These are phyloP conservation scores for Pemphredon lugubris DNA, from an alignment of 2,888 invertebrate species.

Conservation along the genomic window DNA sequence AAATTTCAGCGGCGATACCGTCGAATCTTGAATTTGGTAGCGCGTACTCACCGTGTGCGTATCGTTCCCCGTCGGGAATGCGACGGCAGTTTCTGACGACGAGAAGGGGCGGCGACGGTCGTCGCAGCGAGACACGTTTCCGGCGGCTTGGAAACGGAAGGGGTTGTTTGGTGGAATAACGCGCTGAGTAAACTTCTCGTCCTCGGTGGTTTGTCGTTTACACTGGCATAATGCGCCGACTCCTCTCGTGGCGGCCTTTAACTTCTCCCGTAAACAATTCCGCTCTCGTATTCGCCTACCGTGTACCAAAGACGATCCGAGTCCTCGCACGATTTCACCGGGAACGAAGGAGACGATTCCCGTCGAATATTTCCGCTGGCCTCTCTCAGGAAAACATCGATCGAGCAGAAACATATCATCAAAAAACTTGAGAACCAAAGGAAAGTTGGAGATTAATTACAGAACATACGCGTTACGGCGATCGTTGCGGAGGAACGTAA, in stretches of 20 bases:
- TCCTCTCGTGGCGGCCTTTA: slow-evolving; percentile 15
- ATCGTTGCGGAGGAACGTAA: no score
- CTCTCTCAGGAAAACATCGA: no score
- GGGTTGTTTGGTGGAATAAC: not conserved
- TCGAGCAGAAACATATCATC: no score
- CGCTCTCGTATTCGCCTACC: slow-evolving; percentile 7
- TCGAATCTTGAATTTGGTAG: no score
- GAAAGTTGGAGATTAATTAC: no score
- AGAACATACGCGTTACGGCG: no score
- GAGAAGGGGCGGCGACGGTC: not conserved
- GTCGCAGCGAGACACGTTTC: not conserved
- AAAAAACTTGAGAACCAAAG: no score
- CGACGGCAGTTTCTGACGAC: no score
- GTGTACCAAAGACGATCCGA: not conserved
- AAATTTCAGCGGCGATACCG: no score
- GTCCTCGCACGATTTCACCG: slow-evolving; percentile 5
- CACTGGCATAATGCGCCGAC: slow-evolving; percentile 26
- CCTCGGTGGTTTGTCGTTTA: slow-evolving; percentile 37
- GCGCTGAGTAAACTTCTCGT: slow-evolving; percentile 29
- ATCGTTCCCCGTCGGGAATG: no score
- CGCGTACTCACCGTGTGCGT: no score
- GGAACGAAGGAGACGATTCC: slow-evolving; percentile 1
- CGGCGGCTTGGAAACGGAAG: not conserved
- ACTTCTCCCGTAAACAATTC: slow-evolving; percentile 46
- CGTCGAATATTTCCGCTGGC: not conserved